Conservation (phyloP, 2,113 vertebrate species). For the Malurus cyaneus region DNA sequence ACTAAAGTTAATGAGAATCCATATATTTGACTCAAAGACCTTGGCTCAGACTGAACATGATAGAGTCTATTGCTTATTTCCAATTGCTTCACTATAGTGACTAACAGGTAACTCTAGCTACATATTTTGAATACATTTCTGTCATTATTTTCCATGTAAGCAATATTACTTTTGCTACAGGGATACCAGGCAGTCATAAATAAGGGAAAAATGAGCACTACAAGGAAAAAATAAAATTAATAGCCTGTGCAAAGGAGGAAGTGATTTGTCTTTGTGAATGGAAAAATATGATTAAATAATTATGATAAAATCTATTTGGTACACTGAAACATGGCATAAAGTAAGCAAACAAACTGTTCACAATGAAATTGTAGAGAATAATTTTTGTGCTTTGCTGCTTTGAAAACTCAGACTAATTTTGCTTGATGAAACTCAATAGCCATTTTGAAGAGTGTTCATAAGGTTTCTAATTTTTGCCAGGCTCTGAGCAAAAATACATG, state of each 20-base stretch:
- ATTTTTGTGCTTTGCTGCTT: neutral
- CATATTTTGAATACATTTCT: neutral
- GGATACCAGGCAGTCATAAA: neutral
- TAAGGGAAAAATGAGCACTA: neutral
- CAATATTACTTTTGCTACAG: neutral
- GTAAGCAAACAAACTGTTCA: neutral
- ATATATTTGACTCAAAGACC: neutral
- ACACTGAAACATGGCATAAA: neutral
- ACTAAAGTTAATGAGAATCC: neutral
- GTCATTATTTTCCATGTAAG: neutral
- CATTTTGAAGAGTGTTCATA: neutral
- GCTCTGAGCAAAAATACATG: neutral
- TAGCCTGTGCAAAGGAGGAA: neutral
- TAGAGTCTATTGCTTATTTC: neutral
- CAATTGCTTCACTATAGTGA: neutral
- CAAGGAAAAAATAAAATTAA: neutral
- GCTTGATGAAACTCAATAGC: neutral
- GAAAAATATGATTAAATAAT: neutral
- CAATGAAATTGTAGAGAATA: neutral
- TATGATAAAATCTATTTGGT: neutral
- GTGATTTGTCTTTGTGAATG: neutral
- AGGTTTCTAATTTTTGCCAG: neutral
- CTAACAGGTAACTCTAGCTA: slow-evolving; percentile 6
- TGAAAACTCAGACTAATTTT: neutral
- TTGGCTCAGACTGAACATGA: neutral